phyloP scores from a whole-genome alignment of 2,113 vertebrate species.

The Oryzias celebensis region DNA sequence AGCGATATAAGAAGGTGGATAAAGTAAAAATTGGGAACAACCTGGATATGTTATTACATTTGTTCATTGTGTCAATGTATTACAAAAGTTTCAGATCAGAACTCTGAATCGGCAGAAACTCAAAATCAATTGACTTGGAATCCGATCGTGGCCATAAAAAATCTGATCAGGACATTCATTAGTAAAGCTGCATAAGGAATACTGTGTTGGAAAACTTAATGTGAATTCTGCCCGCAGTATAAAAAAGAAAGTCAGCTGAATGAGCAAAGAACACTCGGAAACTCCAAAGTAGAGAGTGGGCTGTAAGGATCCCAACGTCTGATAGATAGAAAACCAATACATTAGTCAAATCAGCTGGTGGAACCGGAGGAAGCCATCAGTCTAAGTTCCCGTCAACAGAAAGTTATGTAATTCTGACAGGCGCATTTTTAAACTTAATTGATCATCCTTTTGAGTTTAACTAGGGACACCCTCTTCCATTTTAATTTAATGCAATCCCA shows the following conservation, averaged over 20 bases:
- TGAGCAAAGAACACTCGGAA: conserved; percentile 7
- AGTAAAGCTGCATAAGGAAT: conserved; percentile 17
- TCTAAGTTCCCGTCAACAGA: conserved; percentile 29
- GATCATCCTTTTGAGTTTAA: conserved; percentile 24
- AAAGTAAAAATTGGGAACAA: too few species aligned
- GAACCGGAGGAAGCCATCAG: conserved; percentile 23
- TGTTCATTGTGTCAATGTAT: too few species aligned
- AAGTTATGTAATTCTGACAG: conserved; percentile 20
- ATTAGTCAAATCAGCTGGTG: conserved; percentile 38
- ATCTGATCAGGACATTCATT: conserved; percentile 8
- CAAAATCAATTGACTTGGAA: too few species aligned
- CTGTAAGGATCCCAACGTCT: conserved; percentile 29
- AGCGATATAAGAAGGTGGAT: too few species aligned
- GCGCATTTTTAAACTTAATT: conserved; percentile 36
- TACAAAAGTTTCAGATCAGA: too few species aligned
- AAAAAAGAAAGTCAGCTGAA: conserved; percentile 27
- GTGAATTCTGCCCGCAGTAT: conserved; percentile 39
- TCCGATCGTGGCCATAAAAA: too few species aligned
- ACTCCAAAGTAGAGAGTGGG: conserved; percentile 16
- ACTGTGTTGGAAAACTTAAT: conserved; percentile 39
- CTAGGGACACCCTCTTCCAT: conserved; percentile 21
- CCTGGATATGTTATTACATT: too few species aligned
- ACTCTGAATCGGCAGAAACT: too few species aligned
- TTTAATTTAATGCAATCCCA: conserved; percentile 31
- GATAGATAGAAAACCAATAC: conserved; percentile 35